Evolutionary conservation across 1,140 invertebrate species (phyloP), one percentile per base, ranked within the genome.

Genomic region (Drosophila bocqueti): DNA sequence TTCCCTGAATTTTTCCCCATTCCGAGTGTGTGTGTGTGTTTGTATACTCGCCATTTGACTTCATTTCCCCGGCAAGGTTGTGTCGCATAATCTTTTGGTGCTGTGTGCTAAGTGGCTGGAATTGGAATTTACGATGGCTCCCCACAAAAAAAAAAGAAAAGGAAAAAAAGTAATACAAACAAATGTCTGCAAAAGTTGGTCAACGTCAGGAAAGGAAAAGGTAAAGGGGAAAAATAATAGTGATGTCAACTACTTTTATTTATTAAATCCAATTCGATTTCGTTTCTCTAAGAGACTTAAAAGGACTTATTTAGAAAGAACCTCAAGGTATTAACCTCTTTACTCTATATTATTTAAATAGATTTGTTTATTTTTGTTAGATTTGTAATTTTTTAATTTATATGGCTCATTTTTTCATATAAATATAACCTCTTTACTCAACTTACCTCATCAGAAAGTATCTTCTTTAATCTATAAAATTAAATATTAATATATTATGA

Each of bases 61-160:
- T 89, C 84, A 81, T 87, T 89, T 75, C 46, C 45, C 40, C 64
- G 63, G 72, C 59, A 79, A 83, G 83, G 73, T 76, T 76, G 64
- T 87, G 81, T 81, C 83, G 83, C 85, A 89, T 84, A 87, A 87
- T 87, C 83, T 86, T 76, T 73, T 79, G 85, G 66, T 72, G 66
- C 68, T 60, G 60, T 64, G 60, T 72, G 81, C 83, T 89, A 87
- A 87, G 83, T 87, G 83, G 64, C 84, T 78, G 64, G 54, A 89
- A 87, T 87, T 89, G 84, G 80, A 87, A 87, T 87, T 87, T 87
- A 87, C 84, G 83, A 89, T 83, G 74, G 83, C 72, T 68, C 58
- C 45, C 54, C 52, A 9, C 50, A 67, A 61, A 65, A 69, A 69
- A 86, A 11, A 34, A 10, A 6, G 10, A 34, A 7, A 6, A 10